A percentile compares a stretch with the other conserved stretches of the same genome.
phyloP scores from a whole-genome alignment of 2,797 vertebrate genomes.

The Arremon aurantiirostris region DNA sequence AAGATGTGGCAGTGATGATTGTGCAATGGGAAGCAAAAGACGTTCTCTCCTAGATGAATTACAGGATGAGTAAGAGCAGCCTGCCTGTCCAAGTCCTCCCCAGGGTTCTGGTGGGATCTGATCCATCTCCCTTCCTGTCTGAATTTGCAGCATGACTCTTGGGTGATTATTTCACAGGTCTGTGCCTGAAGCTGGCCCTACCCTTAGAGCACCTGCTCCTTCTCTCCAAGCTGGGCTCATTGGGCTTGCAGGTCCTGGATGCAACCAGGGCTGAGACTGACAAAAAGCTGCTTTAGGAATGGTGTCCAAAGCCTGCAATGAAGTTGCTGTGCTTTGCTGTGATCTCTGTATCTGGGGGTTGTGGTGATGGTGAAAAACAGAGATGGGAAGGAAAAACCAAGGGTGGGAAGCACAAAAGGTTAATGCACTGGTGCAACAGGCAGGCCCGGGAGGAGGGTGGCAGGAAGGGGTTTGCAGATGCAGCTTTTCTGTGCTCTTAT shows the following conservation, averaged over 20 bases:
- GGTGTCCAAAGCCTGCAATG: background rate
- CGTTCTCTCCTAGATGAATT: background rate
- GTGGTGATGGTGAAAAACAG: background rate
- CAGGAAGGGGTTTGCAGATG: background rate
- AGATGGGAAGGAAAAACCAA: background rate
- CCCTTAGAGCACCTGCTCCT: background rate
- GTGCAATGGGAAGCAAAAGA: background rate
- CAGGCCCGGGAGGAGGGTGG: background rate
- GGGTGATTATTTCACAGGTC: background rate
- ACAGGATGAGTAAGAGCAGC: background rate
- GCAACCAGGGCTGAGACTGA: background rate
- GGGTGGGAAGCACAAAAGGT: background rate
- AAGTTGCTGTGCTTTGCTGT: background rate
- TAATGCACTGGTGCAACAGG: background rate
- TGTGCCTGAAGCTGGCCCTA: background rate
- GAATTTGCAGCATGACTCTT: background rate
- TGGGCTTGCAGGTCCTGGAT: background rate
- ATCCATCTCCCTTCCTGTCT: background rate
- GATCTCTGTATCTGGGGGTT: background rate
- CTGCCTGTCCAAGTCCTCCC: background rate
- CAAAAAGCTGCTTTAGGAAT: background rate
- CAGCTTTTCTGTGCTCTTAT: conserved; percentile 9
- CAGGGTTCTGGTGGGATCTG: background rate
- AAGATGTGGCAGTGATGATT: background rate
- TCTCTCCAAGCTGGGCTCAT: background rate